phyloP scores from a whole-genome alignment of 2,797 vertebrate genomes.

The Diplodus sargus region DNA sequence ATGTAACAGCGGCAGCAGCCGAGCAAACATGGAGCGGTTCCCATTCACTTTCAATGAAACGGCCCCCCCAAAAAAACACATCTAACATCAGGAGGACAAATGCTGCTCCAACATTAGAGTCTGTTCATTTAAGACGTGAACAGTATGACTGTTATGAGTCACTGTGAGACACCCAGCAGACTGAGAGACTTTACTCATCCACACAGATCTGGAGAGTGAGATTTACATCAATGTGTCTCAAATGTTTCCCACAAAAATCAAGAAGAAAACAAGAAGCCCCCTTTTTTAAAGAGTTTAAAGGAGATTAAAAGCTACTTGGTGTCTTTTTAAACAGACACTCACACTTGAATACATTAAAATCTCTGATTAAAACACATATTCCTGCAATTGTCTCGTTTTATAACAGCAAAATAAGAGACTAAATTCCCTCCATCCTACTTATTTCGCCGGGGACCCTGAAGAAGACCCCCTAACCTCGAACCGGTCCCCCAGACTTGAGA shows the following conservation, averaged over 20 bases:
- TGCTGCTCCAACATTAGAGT: background rate
- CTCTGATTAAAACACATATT: background rate
- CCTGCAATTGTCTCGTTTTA: rapidly evolving
- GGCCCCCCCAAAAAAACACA: no score
- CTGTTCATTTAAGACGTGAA: slow-evolving; percentile 5
- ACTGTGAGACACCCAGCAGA: slow-evolving; percentile 33
- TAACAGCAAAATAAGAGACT: background rate
- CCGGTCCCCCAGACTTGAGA: slow-evolving; percentile 30
- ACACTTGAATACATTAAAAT: background rate
- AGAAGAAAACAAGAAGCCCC: background rate
- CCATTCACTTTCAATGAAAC: background rate
- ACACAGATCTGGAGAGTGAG: background rate
- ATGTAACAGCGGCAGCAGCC: slow-evolving; percentile 43
- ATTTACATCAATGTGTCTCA: background rate
- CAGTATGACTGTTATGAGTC: slow-evolving; percentile 50
- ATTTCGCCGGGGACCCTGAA: background rate
- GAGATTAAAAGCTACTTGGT: background rate
- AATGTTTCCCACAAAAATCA: background rate
- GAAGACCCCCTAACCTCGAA: slow-evolving; percentile 10
- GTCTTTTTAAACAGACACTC: background rate
- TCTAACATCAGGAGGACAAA: background rate
- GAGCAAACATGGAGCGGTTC: background rate
- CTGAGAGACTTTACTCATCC: slow-evolving; percentile 56
- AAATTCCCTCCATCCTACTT: slow-evolving; percentile 7
- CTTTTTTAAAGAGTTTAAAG: background rate